Percentiles rank a stretch among this genome's conserved stretches.
Conservation (phyloP, 2,113 vertebrate genomes). For the Hippoglossus stenolepis region DNA sequence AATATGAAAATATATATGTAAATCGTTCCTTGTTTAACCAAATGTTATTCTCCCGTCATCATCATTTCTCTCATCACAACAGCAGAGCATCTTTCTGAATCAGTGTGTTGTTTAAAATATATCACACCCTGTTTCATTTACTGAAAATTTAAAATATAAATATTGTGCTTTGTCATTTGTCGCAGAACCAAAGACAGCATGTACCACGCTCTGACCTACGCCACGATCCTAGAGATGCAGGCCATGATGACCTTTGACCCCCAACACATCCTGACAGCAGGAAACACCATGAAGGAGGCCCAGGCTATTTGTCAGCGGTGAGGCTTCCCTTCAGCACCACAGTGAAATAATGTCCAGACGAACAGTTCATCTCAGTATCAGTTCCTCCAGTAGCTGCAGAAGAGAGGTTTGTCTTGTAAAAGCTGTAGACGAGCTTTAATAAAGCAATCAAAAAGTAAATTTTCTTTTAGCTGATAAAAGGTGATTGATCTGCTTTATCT, state of each 20-base stretch:
- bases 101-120: neutral
- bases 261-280: constrained; percentile 91
- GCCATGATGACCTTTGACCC: constrained; percentile 99
- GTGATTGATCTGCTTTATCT: too few species aligned
- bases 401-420: too few species aligned
- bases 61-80: neutral
- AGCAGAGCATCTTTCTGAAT: neutral
- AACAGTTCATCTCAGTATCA: too few species aligned
- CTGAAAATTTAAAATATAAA: neutral
- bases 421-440: too few species aligned
- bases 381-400: too few species aligned
- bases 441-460: too few species aligned
- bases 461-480: too few species aligned
- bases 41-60: neutral
- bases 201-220: constrained; percentile 96
- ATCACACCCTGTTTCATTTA: constrained; percentile 1
- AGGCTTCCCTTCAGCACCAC: constrained; percentile 40
- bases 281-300: constrained; percentile 96
- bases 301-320: constrained; percentile 93
- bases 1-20: too few species aligned
- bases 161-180: constrained; percentile 23
- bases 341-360: constrained; percentile 3
- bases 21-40: neutral
- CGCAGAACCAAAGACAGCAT: constrained; percentile 94
- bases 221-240: constrained; percentile 98